These are phyloP conservation scores for Hydrotaea cyrtoneurina DNA, from an alignment of 2,888 invertebrate species.

Conservation along the genomic window DNA sequence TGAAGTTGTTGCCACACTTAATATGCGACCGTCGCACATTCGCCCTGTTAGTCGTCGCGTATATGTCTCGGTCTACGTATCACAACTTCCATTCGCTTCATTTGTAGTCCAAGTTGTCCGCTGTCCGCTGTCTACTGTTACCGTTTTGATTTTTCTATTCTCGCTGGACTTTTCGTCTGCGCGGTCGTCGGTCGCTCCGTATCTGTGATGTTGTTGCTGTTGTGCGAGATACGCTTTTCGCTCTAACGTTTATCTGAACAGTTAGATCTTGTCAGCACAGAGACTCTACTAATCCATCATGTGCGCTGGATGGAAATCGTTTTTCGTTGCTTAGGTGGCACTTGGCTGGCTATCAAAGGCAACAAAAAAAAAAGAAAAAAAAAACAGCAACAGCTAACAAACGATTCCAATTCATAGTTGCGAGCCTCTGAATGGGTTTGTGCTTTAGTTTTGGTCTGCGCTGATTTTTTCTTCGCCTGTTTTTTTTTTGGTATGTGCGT, in stretches of 20 bases:
- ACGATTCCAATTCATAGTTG: conserved; percentile 28
- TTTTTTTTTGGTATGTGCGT: conserved; percentile 61
- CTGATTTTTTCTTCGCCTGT: not conserved
- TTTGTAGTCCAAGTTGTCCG: conserved; percentile 40
- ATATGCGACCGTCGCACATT: not conserved
- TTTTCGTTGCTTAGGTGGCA: not conserved
- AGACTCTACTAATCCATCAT: conserved; percentile 65
- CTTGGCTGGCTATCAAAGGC: not conserved
- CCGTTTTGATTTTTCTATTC: conserved; percentile 17
- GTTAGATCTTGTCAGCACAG: conserved; percentile 67
- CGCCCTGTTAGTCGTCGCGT: conserved; percentile 30
- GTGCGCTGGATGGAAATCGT: conserved; percentile 43
- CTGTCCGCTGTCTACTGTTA: conserved; percentile 50
- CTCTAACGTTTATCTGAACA: conserved; percentile 61
- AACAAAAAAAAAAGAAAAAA: not conserved
- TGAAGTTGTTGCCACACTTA: too few relatives aligned
- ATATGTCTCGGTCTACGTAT: not conserved
- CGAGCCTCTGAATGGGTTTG: conserved; percentile 28
- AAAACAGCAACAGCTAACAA: too few relatives aligned
- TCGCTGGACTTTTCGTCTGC: not conserved
- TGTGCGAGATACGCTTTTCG: conserved; percentile 13
- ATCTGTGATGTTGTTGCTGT: not conserved
- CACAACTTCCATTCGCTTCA: conserved; percentile 24
- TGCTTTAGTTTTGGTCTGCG: conserved; percentile 37
- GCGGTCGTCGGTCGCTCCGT: not conserved